Percentiles rank a stretch among this genome's conserved stretches.
Conservation (phyloP, 2,888 invertebrate species). For the Drosophila macrospina region DNA sequence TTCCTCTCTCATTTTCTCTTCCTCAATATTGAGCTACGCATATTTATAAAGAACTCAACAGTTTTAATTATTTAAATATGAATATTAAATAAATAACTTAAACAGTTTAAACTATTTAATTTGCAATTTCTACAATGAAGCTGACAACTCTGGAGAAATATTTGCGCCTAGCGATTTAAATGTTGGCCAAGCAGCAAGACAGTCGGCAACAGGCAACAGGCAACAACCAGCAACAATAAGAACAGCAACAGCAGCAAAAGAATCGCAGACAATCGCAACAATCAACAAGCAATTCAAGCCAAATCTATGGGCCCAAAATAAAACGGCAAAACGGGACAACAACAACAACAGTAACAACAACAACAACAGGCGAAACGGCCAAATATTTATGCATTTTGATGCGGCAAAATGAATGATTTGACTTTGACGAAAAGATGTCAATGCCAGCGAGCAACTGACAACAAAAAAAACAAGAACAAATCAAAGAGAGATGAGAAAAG, state of each 20-base stretch:
- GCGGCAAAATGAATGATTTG: constrained; percentile 85
- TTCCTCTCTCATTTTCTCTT: too few relatives aligned
- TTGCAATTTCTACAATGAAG: neutral
- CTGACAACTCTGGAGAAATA: constrained; percentile 45
- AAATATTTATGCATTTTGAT: constrained; percentile 82
- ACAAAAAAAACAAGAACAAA: neutral
- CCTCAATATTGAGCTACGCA: too few relatives aligned
- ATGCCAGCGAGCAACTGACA: constrained; percentile 36
- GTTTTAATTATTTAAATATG: too few relatives aligned
- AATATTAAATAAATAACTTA: too few relatives aligned
- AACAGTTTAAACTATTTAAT: too few relatives aligned
- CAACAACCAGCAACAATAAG: constrained; percentile 14
- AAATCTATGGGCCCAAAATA: constrained; percentile 39
- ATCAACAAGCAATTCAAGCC: constrained; percentile 73
- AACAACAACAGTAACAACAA: constrained; percentile 1
- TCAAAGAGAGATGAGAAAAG: constrained; percentile 1
- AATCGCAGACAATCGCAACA: constrained; percentile 26
- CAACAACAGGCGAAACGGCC: constrained; percentile 37
- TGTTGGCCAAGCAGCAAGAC: constrained; percentile 47
- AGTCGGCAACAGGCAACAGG: constrained; percentile 20
- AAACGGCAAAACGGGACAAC: too few relatives aligned
- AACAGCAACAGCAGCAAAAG: constrained; percentile 1
- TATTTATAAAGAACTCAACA: too few relatives aligned
- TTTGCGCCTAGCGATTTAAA: constrained; percentile 65
- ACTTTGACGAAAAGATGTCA: constrained; percentile 85